Conservation (phyloP, 1,140 invertebrate species). For the Penaeus vannamei region DNA sequence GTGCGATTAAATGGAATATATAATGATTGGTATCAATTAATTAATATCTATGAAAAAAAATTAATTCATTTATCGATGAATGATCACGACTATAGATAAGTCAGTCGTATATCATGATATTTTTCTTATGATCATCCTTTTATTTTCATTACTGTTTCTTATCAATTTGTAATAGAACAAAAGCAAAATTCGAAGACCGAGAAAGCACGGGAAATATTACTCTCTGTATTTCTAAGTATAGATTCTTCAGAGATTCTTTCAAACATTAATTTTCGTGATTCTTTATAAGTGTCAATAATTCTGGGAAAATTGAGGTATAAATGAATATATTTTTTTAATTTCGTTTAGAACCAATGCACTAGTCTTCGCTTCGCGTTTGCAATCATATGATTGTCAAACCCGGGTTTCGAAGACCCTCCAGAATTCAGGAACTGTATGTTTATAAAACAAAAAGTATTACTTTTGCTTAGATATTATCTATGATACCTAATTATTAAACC, state of each 20-base stretch:
- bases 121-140: no score
- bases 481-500: neutral
- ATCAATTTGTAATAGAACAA: no score
- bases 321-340: neutral
- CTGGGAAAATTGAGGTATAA: neutral
- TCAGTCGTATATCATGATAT: no score
- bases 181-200: no score
- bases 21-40: no score
- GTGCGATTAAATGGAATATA: no score
- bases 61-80: no score
- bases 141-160: no score
- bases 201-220: no score
- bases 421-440: conserved; percentile 32
- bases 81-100: no score
- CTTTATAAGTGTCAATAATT: neutral
- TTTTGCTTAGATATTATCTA: neutral
- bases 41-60: no score
- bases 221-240: neutral
- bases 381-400: conserved; percentile 62
- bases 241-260: neutral
- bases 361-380: conserved; percentile 16
- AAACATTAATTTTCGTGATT: neutral
- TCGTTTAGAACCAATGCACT: conserved; percentile 17
- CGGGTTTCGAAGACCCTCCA: neutral
- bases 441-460: neutral